Evolutionary conservation across 1,140 invertebrate genomes (phyloP).

Genomic region (Macrocentrus cingulum): DNA sequence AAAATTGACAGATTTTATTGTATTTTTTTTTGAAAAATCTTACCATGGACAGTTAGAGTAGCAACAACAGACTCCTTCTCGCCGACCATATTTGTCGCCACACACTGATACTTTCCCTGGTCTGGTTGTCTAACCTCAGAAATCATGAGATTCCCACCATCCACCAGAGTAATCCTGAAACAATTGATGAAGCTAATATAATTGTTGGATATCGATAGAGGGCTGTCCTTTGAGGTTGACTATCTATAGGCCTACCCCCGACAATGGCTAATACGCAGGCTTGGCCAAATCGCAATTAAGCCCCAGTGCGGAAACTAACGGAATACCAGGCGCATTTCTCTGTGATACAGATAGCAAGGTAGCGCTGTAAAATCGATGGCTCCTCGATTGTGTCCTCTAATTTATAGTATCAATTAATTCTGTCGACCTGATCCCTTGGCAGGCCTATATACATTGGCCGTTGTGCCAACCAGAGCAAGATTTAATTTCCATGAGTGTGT

Average conservation of each 20-base stretch:
- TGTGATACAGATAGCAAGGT: constrained; percentile 24
- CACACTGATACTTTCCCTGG: constrained; percentile 82
- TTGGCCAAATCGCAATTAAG: constrained; percentile 31
- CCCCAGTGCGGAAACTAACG: constrained; percentile 25
- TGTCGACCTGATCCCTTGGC: constrained; percentile 30
- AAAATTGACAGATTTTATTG: too few relatives aligned
- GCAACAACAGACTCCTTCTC: constrained; percentile 74
- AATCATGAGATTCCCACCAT: constrained; percentile 83
- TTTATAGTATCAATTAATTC: constrained; percentile 59
- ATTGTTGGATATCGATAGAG: too few relatives aligned
- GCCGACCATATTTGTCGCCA: constrained; percentile 85
- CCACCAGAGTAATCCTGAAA: constrained; percentile 73
- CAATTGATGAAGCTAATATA: constrained; percentile 10
- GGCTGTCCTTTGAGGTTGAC: too few relatives aligned
- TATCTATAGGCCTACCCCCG: not conserved
- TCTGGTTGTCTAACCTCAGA: constrained; percentile 79
- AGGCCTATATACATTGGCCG: constrained; percentile 16
- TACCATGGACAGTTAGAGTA: constrained; percentile 80
- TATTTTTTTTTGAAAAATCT: constrained; percentile 39
- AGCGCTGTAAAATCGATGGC: constrained; percentile 45
- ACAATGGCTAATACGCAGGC: constrained; percentile 2
- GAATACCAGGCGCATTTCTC: constrained; percentile 27
- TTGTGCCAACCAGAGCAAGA: constrained; percentile 37
- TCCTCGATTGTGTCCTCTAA: constrained; percentile 53
- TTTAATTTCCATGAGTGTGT: constrained; percentile 56